Base-by-base conservation (phyloP, 1,140 invertebrate genomes). In the Calliphora vicina region DNA sequence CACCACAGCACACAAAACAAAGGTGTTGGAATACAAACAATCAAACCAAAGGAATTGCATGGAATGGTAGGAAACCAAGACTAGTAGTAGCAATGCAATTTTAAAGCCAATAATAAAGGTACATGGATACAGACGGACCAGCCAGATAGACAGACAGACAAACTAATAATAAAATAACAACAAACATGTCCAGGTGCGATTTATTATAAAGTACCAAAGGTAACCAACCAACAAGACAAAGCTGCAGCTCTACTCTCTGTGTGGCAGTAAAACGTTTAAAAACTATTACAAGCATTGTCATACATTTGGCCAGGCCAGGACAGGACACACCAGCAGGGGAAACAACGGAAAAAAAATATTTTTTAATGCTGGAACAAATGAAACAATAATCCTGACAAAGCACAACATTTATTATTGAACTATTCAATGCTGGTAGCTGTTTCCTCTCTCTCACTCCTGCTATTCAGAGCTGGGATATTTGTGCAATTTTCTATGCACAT, bases 311-410 rank as follows among this genome's bases (percentile, higher is more conserved):
- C 27, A n/a, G 17, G 29, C 29, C 15, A 76, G 13, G 2, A n/a
- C 61, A 5, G 2, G 74, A 17, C 35, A 78, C 74, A 25, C 50
- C 26, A 29, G 35, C 57, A 35, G 27, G 45, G 15, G 10, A 13
- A 6, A 43, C 42, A 25, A 80, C 78, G 20, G 12, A 2, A 5
- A 17, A 61, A n/a, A 45, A 29, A 82, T 82, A 45, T 26, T 83
- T 78, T 61, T 81, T 13, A 67, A 27, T 67, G 27, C 43, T 71
- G 45, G 73, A 67, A 83, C 82, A 83, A 84, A 86, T 85, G 87
- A 86, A 89, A 88, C 86, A 85, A 86, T 89, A 89, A 89, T 87
- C 87, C 87, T 86, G 86, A 87, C 85, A 85, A 87, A 89, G 87
- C 86, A 86, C 82, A 81, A 50, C 87, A 89, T 89, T 89, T 88